phyloP scores from a whole-genome alignment of 2,888 invertebrate species.

The Temnothorax ravouxi region DNA sequence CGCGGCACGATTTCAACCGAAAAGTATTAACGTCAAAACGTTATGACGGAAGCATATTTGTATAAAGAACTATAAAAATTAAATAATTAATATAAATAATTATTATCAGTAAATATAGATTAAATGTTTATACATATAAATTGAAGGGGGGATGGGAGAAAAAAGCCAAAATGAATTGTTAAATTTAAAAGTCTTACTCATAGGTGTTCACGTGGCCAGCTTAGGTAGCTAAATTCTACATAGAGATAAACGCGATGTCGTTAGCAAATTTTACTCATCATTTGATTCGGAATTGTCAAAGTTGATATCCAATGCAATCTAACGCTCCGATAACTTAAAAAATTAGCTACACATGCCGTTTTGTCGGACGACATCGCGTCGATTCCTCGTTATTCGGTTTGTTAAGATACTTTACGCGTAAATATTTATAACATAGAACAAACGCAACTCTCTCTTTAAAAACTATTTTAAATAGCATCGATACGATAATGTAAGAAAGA shows the following conservation, averaged over 20 bases:
- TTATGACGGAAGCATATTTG: constrained; percentile 72
- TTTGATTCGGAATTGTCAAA: constrained; percentile 34
- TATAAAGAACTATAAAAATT: constrained; percentile 76
- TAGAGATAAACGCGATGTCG: constrained; percentile 43
- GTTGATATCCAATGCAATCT: constrained; percentile 18
- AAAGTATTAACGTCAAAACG: constrained; percentile 68
- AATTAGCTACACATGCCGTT: constrained; percentile 4
- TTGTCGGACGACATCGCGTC: constrained; percentile 30
- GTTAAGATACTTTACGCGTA: constrained; percentile 50
- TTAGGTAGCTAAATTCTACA: constrained; percentile 50
- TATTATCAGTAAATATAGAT: constrained; percentile 78
- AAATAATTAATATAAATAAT: constrained; percentile 78
- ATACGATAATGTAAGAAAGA: constrained; percentile 49
- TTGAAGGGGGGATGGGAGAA: constrained; percentile 68
- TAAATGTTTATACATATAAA: constrained; percentile 81
- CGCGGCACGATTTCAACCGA: constrained; percentile 51
- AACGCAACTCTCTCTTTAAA: constrained; percentile 40
- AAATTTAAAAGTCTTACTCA: constrained; percentile 80
- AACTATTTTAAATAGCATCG: constrained; percentile 50
- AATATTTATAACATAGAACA: constrained; percentile 41
- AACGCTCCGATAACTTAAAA: constrained; percentile 5
- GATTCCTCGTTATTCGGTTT: constrained; percentile 44
- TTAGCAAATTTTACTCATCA: constrained; percentile 10
- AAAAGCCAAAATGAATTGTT: constrained; percentile 85
- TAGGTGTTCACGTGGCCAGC: constrained; percentile 69